Base-by-base conservation (phyloP, 2,113 vertebrate genomes). In the Mastomys coucha region DNA sequence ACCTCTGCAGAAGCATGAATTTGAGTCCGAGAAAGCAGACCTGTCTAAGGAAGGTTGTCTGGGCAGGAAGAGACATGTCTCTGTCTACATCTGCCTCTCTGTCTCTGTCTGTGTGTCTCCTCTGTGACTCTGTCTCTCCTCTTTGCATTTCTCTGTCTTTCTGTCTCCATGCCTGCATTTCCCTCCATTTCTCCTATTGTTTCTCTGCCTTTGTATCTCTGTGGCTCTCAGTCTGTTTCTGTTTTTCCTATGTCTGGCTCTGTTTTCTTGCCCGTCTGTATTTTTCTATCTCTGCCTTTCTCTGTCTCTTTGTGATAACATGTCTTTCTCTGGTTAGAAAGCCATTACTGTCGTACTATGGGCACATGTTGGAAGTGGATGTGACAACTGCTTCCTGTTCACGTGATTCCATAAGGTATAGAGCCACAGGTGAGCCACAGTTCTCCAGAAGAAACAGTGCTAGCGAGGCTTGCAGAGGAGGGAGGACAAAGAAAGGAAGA, bases 281-380 rank as follows among this genome's bases (percentile, higher is more conserved):
- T 65, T 51, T 88, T 36, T 53, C 67, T 70, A 36, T n/a, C 84
- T 67, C 16, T 67, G 82, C 28, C 2, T 67, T 84, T 65, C 81
- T 11, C 13, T 88, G 58, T 72, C 45, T 72, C 31, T 56, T 9
- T 24, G 12, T 16, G 42, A n/a, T 11, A n/a, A 12, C n/a, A 5
- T 7, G 26, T 42, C 2, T 67, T 22, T 93, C 16, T 58, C 13
- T 3, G 22, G 51, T 82, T 5, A 14, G 22, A 91, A 16, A 63
- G 8, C 67, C 36, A 49, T 16, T 33, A 7, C 14, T 22, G 72
- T 5, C 49, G 51, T 10, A 49, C 42, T 12, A 7, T 0, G 5
- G 10, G 36, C 1, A 19, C 14, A 11, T 14, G 1, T 39, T 33
- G 63, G 72, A 11, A 26, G 16, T 22, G 0, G 0, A 24, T 58